Base-by-base conservation (phyloP, 2,888 invertebrate species). In the Pogonocherus hispidulus region DNA sequence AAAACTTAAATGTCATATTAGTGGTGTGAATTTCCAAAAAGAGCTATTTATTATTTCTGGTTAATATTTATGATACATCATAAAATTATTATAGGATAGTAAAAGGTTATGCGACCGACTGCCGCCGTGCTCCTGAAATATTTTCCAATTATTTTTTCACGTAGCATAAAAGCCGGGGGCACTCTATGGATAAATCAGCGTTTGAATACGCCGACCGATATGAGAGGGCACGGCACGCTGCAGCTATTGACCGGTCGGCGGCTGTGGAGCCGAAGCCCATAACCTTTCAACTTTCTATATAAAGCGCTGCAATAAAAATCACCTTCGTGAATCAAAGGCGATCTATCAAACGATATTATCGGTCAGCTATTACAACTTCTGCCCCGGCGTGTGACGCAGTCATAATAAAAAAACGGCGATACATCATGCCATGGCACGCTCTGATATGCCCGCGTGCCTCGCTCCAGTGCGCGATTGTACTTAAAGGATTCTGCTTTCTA, bases 311-410 rank as follows among this genome's bases (percentile, higher is more conserved):
- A 84, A 84, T 84, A 84, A 84, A 84, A 83, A 84, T 84, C 84
- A 84, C 84, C 82, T 84, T 77, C 81, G 78, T 82, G 82, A 82
- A 84, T 83, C 82, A 81, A 76, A 78, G 77, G 78, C 84, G 78
- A 84, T 84, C 83, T 79, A 84, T 84, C 84, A 84, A 80, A 78
- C 79, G 84, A 84, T 84, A 84, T 83, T 84, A 84, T 84, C 83
- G 80, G 81, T 63, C 72, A 77, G 79, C 81, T 81, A 80, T 81
- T 81, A 80, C 79, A 80, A 80, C 77, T 79, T 80, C 78, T 79
- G 72, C 74, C 75, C 75, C 70, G 55, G 70, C 75, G 76, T 76
- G 72, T 74, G 77, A 76, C 78, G 72, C 72, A 79, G 76, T 80
- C 79, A 80, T 81, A 82, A 80, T 81, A 79, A 79, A 77, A 80